Percentiles rank a stretch among this genome's conserved stretches.
Conservation (phyloP, 2,888 invertebrate species). For the Lasius fuliginosus region DNA sequence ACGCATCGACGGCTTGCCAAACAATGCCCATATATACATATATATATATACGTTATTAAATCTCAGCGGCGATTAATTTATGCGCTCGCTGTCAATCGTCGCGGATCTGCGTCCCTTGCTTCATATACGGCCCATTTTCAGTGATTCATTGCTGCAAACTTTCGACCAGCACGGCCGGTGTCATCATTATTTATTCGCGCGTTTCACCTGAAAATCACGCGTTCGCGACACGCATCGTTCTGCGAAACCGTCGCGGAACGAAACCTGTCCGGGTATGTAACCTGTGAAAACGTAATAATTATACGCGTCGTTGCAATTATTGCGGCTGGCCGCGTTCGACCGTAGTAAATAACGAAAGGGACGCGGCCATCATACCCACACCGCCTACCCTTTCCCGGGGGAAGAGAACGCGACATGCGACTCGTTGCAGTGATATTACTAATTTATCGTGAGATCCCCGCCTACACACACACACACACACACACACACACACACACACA, state of each 20-base stretch:
- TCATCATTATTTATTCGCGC: conserved; percentile 58
- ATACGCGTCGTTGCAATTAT: conserved; percentile 55
- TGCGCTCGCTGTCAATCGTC: conserved; percentile 43
- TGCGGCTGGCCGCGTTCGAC: conserved; percentile 37
- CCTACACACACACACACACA: neutral
- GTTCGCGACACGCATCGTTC: conserved; percentile 9
- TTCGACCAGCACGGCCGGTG: conserved; percentile 13
- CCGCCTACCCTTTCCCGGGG: conserved; percentile 22
- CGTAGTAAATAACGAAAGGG: conserved; percentile 45
- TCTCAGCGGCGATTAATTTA: conserved; percentile 52
- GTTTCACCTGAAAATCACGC: conserved; percentile 42
- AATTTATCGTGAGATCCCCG: conserved; percentile 54
- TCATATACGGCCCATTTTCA: neutral
- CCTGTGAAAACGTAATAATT: conserved; percentile 61
- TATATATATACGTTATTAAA: conserved; percentile 40
- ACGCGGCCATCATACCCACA: neutral
- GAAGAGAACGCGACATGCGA: conserved; percentile 24
- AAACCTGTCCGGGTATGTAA: neutral
- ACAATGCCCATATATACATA: conserved; percentile 13
- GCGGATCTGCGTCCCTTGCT: neutral
- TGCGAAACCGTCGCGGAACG: conserved; percentile 9
- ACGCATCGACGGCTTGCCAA: conserved; percentile 28
- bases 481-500: neutral
- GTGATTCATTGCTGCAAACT: conserved; percentile 1
- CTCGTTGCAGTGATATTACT: conserved; percentile 60